Conservation (phyloP, 2,797 vertebrate genomes). For the Centroberyx gerrardi region DNA sequence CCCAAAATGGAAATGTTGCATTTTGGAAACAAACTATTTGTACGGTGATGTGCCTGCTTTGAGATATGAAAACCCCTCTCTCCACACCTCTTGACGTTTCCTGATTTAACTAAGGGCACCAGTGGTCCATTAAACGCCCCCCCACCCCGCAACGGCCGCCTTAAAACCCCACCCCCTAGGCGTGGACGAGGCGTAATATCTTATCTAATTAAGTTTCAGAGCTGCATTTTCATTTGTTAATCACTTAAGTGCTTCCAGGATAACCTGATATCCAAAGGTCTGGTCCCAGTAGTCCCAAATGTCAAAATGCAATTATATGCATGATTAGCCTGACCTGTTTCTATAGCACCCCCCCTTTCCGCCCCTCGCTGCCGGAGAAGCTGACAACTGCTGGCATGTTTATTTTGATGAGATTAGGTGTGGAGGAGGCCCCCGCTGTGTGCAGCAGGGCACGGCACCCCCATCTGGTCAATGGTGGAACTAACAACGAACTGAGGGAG, state of each 20-base stretch:
- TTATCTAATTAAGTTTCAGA: slow-evolving; percentile 89
- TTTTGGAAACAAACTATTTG: slow-evolving; percentile 1
- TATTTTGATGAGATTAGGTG: slow-evolving; percentile 87
- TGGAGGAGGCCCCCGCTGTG: slow-evolving; percentile 77
- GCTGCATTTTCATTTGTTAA: slow-evolving; percentile 91
- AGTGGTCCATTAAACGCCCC: slow-evolving; percentile 33
- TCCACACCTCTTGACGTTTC: slow-evolving; percentile 47
- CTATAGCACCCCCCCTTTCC: slow-evolving; percentile 84
- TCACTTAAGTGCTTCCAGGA: slow-evolving; percentile 91
- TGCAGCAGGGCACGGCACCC: slow-evolving; percentile 86
- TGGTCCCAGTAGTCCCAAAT: slow-evolving; percentile 89
- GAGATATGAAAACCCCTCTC: background rate
- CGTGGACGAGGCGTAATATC: slow-evolving; percentile 81
- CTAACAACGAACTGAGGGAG: slow-evolving; percentile 53
- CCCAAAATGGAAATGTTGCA: background rate
- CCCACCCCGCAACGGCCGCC: slow-evolving; percentile 54
- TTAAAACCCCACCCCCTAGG: slow-evolving; percentile 72
- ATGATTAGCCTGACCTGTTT: slow-evolving; percentile 93
- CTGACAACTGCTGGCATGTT: slow-evolving; percentile 85
- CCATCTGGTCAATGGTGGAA: slow-evolving; percentile 84
- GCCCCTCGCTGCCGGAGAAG: slow-evolving; percentile 75
- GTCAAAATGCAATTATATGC: slow-evolving; percentile 97
- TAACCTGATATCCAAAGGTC: slow-evolving; percentile 92
- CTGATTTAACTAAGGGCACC: slow-evolving; percentile 58
- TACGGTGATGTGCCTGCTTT: background rate